These are phyloP conservation scores for Atopsyche davidsoni DNA, from an alignment of 1,140 invertebrate genomes.

Conservation along the genomic window DNA sequence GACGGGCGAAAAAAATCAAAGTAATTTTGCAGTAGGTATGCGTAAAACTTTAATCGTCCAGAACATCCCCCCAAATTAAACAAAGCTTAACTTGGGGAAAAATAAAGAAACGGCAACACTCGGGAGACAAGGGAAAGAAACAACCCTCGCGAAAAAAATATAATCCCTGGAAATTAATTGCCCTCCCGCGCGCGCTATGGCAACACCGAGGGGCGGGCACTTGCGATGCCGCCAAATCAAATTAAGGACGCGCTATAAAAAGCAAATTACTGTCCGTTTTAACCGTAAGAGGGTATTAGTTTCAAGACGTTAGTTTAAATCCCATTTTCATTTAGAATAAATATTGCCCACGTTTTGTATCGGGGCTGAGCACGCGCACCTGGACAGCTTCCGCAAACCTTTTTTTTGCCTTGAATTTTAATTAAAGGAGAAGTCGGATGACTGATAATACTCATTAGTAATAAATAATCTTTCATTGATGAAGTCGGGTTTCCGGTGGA, in stretches of 20 bases:
- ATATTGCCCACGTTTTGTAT: constrained; percentile 38
- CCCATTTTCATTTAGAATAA: constrained; percentile 53
- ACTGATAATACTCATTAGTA: no score
- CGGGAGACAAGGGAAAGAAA: constrained; percentile 26
- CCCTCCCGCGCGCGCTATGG: constrained; percentile 43
- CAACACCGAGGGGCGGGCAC: constrained; percentile 24
- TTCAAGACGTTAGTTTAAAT: constrained; percentile 53
- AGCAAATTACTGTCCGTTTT: constrained; percentile 53
- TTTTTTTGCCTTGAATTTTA: no score
- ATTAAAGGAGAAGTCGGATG: no score
- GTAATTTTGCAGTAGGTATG: constrained; percentile 53
- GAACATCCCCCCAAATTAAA: constrained; percentile 53
- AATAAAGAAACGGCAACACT: constrained; percentile 26
- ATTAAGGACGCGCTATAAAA: constrained; percentile 52
- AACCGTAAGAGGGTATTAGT: constrained; percentile 50
- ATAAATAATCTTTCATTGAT: no score
- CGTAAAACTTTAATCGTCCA: constrained; percentile 53
- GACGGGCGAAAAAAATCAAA: constrained; percentile 46
- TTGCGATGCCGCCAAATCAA: constrained; percentile 50
- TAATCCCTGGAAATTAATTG: constrained; percentile 52
- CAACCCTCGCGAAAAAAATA: constrained; percentile 44
- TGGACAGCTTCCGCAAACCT: constrained; percentile 15
- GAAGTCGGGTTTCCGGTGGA: no score
- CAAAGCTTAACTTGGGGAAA: constrained; percentile 44
- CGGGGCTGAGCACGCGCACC: constrained; percentile 12